Evolutionary conservation across 92 coral and sea anemone species (phyloP), one percentile per base, ranked within the genome.

Genomic region (Epizoanthus stellaris): DNA sequence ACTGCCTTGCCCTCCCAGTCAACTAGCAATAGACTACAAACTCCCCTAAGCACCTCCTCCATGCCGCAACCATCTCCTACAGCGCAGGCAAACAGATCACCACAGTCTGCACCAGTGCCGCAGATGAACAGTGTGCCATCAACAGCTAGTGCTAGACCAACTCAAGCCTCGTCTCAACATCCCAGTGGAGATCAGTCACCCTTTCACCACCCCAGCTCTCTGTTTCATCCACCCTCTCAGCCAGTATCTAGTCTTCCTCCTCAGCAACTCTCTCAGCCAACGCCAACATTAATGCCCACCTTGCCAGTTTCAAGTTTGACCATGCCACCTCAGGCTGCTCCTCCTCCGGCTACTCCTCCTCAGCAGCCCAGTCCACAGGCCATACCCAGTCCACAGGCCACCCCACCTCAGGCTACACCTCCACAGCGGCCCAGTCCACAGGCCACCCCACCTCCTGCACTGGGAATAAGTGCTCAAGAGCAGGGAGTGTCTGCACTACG

Each of bases 401-500:
- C 12, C 11, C 15, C 14, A 11, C 56, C 69, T 52, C 77, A 68
- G 70, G 79, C 70, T 11, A 52, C 65, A 12, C 75, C 88, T 17
- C 34, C 36, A 1, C 88, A 88, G 23, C 67, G 56, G 49, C 71
- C 91, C 58, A 90, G 90, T 76, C 65, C 81, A 61, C 85, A 85
- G 42, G 70, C 92, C 20, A 77, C 88, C 34, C 79, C 91, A 70
- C 88, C 85, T 6, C 89, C 95, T 61, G 85, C 88, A 19, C 79
- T 53, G 36, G 68, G 91, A 68, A 59, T 83, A 2, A 73, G 85
- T 30, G 77, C 89, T 11, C 83, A 91, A 80, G 89, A 94, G 1
- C 93, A 93, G 57, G 86, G 89, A 20, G 69, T 93, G 63, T 96
- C 98, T 30, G 99, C 99, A 77, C 76, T 94, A 16, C 95, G 88